A percentile compares a stretch with the other conserved stretches of the same genome.
Conservation (phyloP, 2,797 vertebrate species). For the Apodemus agrarius region DNA sequence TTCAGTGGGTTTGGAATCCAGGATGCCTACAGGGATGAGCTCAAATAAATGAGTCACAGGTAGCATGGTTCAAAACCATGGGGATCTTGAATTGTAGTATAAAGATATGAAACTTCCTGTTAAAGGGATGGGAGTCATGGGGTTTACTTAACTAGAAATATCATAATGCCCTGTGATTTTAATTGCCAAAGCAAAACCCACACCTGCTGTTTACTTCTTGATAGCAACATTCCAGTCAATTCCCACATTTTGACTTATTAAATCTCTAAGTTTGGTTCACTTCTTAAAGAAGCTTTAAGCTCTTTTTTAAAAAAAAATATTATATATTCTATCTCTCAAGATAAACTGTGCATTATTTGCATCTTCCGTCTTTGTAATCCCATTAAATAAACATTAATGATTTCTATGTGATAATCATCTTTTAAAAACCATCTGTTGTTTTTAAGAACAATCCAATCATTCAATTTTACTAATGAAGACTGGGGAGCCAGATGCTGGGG, state of each 20-base stretch:
- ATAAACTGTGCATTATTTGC: no score
- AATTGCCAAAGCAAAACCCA: background rate
- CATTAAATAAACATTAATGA: background rate
- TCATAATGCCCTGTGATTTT: background rate
- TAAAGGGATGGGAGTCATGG: background rate
- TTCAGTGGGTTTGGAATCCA: background rate
- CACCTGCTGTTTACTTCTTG: background rate
- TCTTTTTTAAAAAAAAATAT: background rate
- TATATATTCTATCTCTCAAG: background rate
- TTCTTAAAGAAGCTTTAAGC: background rate
- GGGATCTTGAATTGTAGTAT: background rate
- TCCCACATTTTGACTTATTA: background rate
- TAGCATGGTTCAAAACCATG: background rate
- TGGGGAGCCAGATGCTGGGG: background rate
- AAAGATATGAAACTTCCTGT: background rate
- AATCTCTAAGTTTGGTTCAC: background rate
- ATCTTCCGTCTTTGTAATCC: background rate
- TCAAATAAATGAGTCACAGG: background rate
- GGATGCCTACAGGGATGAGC: background rate
- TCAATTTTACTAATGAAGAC: background rate
- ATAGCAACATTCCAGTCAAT: background rate
- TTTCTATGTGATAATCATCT: background rate
- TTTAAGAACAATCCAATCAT: background rate
- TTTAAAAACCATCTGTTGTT: background rate
- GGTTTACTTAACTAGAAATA: background rate